Conservation (phyloP, 2,888 invertebrate genomes). For the Lepetodrilus schrolli region DNA sequence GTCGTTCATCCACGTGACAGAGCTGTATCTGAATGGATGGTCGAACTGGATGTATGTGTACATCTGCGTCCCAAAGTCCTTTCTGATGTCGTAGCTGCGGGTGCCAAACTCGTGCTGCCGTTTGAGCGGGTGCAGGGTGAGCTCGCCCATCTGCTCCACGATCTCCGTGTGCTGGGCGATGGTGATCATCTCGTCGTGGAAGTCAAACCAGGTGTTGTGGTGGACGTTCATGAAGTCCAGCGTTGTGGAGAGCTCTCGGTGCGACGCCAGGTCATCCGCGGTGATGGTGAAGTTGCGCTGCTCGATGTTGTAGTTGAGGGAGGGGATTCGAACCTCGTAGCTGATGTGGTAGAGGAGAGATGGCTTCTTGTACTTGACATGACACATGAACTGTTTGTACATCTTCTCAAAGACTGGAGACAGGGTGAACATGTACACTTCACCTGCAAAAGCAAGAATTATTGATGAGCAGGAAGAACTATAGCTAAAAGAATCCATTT, state of each 20-base stretch:
- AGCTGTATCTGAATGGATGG: constrained; percentile 67
- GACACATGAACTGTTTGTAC: constrained; percentile 64
- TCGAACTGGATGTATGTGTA: constrained; percentile 65
- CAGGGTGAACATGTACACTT: constrained; percentile 66
- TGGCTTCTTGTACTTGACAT: constrained; percentile 64
- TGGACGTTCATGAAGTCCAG: constrained; percentile 44
- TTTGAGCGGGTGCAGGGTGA: constrained; percentile 57
- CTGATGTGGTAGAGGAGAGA: constrained; percentile 66
- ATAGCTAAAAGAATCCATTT: not conserved
- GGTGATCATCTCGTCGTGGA: constrained; percentile 66
- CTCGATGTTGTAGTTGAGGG: constrained; percentile 50
- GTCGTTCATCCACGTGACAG: constrained; percentile 54
- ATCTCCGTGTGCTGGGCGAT: constrained; percentile 52
- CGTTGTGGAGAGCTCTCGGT: constrained; percentile 31
- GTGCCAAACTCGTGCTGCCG: constrained; percentile 47
- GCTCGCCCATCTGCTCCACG: constrained; percentile 44
- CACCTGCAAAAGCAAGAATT: constrained; percentile 54
- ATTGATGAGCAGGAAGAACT: not conserved
- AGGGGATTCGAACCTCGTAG: constrained; percentile 63
- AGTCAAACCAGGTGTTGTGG: constrained; percentile 41
- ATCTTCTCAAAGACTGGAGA: constrained; percentile 65
- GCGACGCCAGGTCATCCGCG: constrained; percentile 28
- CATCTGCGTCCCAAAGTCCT: constrained; percentile 20
- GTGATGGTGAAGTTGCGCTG: constrained; percentile 40
- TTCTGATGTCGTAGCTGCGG: constrained; percentile 16